Base-by-base conservation (phyloP, 2,113 vertebrate species). In the Pseudopipra pipra region DNA sequence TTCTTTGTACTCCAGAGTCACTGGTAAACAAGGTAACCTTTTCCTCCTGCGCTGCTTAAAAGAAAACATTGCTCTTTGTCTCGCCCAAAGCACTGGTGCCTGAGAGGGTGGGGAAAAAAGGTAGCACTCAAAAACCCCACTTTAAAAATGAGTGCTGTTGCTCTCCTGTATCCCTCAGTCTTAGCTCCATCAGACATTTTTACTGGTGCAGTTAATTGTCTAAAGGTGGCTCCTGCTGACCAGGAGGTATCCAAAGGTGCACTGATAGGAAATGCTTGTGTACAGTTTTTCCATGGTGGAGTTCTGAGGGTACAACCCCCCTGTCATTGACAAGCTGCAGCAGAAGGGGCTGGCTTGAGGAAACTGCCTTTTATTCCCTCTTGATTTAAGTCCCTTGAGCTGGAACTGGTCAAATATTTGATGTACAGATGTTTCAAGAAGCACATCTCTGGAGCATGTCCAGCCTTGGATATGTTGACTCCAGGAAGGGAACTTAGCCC, bases 11-110 rank as follows among this genome's bases (percentile, higher is more conserved):
- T 95, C 65, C 43, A 39, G 70, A 41, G 58, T 86, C 76, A 71
- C 59, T 90, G 58, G 85, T 94, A 95, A 94, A 96, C 85, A 96
- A 87, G 43, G 84, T 81, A 89, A 85, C 58, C 73, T 95, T 93
- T 89, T 91, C 75, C 63, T 94, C 30, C 10, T 39, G n/a, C 14
- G 2, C 71, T 58, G 12, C 63, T 73, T 82, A 14, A 71, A 77
- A 65, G 49, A 85, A 87, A 87, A 68, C 49, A 59, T 79, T 75
- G 25, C n/a, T 73, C 71, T 90, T 95, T 93, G 87, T 96, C 73
- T 95, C 0, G 0, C 25, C 16, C 39, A 55, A 71, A 91, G 84
- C 30, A 15, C n/a, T 62, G 46, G 30, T 76, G 58, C 37, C 33
- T 8, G 19, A 51, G 44, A 85, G 46, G 30, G 27, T 61, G 23